These are phyloP conservation scores for Mastigias papua DNA, from an alignment of 30 jellyfish, hydroid and myxozoan species.

Conservation along the genomic window DNA sequence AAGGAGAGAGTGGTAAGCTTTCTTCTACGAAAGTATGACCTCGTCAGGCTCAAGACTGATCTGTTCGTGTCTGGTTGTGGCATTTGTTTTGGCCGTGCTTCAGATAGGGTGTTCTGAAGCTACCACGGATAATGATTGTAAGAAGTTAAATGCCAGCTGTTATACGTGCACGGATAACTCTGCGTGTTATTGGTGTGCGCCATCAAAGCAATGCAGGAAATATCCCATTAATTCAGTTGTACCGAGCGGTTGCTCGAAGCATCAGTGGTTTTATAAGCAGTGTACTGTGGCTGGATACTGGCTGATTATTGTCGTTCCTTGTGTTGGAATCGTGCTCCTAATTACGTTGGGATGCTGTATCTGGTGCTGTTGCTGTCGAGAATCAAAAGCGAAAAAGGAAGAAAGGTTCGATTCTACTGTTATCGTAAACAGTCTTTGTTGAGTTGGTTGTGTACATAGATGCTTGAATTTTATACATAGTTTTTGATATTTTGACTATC, in stretches of 20 bases:
- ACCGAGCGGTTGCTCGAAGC: conserved; percentile 87
- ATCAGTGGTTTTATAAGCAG: conserved; percentile 84
- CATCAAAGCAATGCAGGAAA: conserved; percentile 75
- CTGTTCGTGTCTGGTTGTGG: neutral
- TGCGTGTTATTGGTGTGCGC: conserved; percentile 90
- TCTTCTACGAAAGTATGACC: neutral
- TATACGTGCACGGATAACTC: conserved; percentile 69
- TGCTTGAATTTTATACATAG: too few relatives aligned
- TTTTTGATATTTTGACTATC: too few relatives aligned
- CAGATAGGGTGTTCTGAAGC: conserved; percentile 32
- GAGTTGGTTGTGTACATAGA: too few relatives aligned
- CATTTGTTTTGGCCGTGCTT: neutral
- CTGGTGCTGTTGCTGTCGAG: conserved; percentile 94
- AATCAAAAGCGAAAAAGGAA: conserved; percentile 61
- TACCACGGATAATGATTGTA: conserved; percentile 69
- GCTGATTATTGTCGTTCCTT: conserved; percentile 88
- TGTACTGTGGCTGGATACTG: conserved; percentile 92
- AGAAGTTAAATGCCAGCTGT: conserved; percentile 62
- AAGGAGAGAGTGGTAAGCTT: neutral
- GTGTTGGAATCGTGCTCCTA: conserved; percentile 78
- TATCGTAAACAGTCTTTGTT: too few relatives aligned
- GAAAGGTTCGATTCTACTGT: conserved; percentile 46
- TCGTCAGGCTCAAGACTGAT: neutral
- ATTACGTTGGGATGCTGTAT: conserved; percentile 79
- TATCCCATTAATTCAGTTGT: conserved; percentile 68